Conservation (phyloP, 1,140 invertebrate genomes). For the Drosophila nebulosa region DNA sequence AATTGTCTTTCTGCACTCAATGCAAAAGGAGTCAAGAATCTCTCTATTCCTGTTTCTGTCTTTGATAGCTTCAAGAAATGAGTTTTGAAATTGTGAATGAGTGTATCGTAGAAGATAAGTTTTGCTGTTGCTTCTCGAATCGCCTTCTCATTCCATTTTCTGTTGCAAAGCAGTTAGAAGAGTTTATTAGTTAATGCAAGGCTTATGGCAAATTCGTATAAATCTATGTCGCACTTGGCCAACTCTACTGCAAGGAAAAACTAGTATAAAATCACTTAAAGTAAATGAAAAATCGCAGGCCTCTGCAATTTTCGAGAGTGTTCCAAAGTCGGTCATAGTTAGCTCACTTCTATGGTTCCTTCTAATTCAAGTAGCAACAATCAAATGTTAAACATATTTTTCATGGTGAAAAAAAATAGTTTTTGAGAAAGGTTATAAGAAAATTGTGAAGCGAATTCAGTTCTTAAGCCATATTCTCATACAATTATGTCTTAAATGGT, state of each 20-base stretch:
- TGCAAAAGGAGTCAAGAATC: slow-evolving; percentile 8
- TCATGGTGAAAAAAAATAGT: neutral
- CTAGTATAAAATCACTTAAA: too few species aligned
- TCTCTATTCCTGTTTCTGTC: slow-evolving; percentile 1
- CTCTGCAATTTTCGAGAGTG: too few species aligned
- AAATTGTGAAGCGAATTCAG: too few species aligned
- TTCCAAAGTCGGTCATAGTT: too few species aligned
- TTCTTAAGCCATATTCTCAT: too few species aligned
- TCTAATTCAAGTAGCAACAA: neutral
- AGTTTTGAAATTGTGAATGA: slow-evolving; percentile 5
- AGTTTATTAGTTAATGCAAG: neutral
- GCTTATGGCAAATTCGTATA: too few species aligned
- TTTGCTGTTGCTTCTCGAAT: neutral
- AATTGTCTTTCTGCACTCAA: slow-evolving; percentile 7
- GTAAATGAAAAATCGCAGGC: too few species aligned
- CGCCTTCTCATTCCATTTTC: neutral
- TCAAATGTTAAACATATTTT: neutral
- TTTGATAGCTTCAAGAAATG: slow-evolving; percentile 11
- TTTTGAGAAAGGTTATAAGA: neutral
- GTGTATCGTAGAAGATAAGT: slow-evolving; percentile 3
- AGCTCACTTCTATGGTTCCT: too few species aligned
- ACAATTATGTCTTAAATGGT: too few species aligned
- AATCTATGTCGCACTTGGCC: too few species aligned
- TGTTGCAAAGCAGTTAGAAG: neutral
- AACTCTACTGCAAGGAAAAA: too few species aligned